Conservation (phyloP, 2,797 vertebrate genomes). For the Onychomys leucogaster region DNA sequence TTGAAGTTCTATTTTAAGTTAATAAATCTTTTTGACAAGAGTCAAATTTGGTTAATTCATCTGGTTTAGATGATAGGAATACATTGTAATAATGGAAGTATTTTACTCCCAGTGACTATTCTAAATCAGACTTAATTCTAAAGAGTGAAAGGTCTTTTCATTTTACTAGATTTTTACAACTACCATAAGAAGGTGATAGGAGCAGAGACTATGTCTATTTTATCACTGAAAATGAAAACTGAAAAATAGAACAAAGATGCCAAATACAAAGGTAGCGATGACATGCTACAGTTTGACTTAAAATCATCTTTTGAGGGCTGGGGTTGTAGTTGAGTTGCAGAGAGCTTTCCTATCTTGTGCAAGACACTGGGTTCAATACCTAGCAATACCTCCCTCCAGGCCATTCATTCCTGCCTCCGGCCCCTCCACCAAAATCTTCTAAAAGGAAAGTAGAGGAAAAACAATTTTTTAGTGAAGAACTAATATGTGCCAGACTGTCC, state of each 20-base stretch:
- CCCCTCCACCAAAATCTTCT: background rate
- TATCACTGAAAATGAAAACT: slow-evolving; percentile 56
- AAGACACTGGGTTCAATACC: background rate
- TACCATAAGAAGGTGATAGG: slow-evolving; percentile 28
- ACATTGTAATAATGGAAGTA: background rate
- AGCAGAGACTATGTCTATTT: slow-evolving; percentile 23
- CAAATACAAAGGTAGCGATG: background rate
- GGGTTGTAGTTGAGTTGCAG: background rate
- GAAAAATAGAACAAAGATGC: background rate
- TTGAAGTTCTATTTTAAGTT: slow-evolving; percentile 80
- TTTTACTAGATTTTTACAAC: slow-evolving; percentile 61
- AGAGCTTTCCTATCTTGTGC: background rate
- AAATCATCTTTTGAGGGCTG: background rate
- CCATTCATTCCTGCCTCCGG: background rate
- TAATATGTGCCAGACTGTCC: background rate
- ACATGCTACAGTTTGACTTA: background rate
- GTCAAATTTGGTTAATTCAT: slow-evolving; percentile 73
- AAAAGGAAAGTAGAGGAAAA: background rate
- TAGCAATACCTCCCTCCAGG: background rate
- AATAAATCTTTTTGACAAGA: slow-evolving; percentile 78
- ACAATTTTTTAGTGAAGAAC: slow-evolving; percentile 45
- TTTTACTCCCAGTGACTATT: slow-evolving; percentile 58
- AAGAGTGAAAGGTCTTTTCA: slow-evolving; percentile 35
- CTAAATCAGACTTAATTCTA: slow-evolving; percentile 57
- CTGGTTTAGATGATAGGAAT: slow-evolving; percentile 53